Base-by-base conservation (phyloP, 1,140 invertebrate species). In the Drosophila guanche region DNA sequence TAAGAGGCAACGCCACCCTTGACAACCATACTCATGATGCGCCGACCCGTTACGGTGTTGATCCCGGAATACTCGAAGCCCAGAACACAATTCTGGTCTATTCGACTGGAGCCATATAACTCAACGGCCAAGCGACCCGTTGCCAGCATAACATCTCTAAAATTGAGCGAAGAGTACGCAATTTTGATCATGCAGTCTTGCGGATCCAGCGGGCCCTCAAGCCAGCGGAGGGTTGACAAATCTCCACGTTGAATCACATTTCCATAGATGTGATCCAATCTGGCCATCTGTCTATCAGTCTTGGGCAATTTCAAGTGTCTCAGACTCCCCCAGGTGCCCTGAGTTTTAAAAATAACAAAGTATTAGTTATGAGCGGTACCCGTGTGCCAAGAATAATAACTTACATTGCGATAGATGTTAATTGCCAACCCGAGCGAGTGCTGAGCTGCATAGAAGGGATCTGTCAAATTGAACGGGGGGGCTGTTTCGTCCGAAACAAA, bases 171-270 rank as follows among this genome's bases (percentile, higher is more conserved):
- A 0, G 95, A 89, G 76, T 95, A 96, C 29, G 94, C 93, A 5
- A 95, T 92, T 92, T 94, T 92, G 54, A 75, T 93, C 55, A 40
- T 90, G 90, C 41, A 93, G 73, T 27, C 91, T 76, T 75, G 84
- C 59, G 42, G 88, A 57, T 66, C 70, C 60, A 52, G 93, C 53
- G 57, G 93, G 55, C 94, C 95, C 91, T 96, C 92, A 1, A 98
- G 92, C 98, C 98, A 99, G 10, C 92, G 94, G 1, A 99, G 89
- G 37, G 96, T 96, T 0, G 95, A 96, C 16, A 99, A 92, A 91
- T 99, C 98, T 51, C 97, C 97, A 72, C 95, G 93, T 5, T 95
- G 95, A 2, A 94, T 71, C 0, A 96, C 94, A 91, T 98, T 97
- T 0, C 95, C 94, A 89, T 94, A 97, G 0, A 94, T 95, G 92